Base-by-base conservation (phyloP, 2,113 vertebrate species). In the Galeopterus variegatus region DNA sequence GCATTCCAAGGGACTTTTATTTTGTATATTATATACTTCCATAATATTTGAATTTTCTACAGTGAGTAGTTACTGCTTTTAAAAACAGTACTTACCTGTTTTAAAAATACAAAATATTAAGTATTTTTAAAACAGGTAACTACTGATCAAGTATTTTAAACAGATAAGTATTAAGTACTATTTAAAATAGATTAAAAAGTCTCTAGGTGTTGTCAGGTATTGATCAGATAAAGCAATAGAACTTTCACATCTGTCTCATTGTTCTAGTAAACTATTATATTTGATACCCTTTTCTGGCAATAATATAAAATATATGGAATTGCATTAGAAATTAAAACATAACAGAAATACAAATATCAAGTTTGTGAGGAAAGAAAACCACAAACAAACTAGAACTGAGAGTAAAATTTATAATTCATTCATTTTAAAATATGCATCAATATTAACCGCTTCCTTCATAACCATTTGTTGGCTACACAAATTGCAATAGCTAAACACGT, bases 391-490 rank as follows among this genome's bases (percentile, higher is more conserved):
- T 84, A 67, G 62, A 45, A 33, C 2, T 67, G 45, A 90, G 13
- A 70, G 8, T 45, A 70, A 58, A 88, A 94, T 75, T 76, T 80
- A 36, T 50, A 92, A 88, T 93, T 95, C 31, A 80, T 52, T 93
- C 41, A 1, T 79, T 92, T 96, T 88, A 95, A 95, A 96, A 95
- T 56, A 88, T 88, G 92, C 24, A 96, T 96, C 90, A 70, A 79
- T 75, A 94, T 84, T 80, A 88, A 56, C 64, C 95, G 60, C 36
- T 0, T 0, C 96, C 92, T 93, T 97, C 85, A 93, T 87, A 82
- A 94, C 72, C 96, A 64, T 50, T 97, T 97, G 87, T 36, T 97
- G 89, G n/a, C 64, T 89, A 76, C 41, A 62, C 75, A 94, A 93
- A 96, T 3, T 28, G 94, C 84, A 36, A 73, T 41, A 90, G 90